Conservation (phyloP, 2,113 vertebrate genomes). For the Trichechus manatus region DNA sequence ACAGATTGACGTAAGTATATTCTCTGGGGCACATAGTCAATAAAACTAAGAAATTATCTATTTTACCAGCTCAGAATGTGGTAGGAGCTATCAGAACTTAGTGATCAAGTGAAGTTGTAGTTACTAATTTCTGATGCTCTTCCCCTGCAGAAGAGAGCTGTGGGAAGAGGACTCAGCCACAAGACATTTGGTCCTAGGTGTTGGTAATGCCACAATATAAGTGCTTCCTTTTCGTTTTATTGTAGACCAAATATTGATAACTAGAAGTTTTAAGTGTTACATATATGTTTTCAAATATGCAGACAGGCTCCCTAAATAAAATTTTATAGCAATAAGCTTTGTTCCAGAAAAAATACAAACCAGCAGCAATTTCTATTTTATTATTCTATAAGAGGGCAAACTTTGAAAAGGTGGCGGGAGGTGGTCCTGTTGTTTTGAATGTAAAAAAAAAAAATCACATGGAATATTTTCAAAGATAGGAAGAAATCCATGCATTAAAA, state of each 20-base stretch:
- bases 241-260: slow-evolving; percentile 80
- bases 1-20: slow-evolving; percentile 76
- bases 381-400: slow-evolving; percentile 70
- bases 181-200: slow-evolving; percentile 84
- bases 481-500: slow-evolving; percentile 68
- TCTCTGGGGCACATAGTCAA: slow-evolving; percentile 60
- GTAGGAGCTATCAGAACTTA: slow-evolving; percentile 82
- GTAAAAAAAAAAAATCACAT: background rate
- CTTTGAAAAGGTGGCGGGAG: slow-evolving; percentile 76
- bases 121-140: slow-evolving; percentile 84
- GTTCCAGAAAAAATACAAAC: slow-evolving; percentile 52
- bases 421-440: slow-evolving; percentile 69
- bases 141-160: slow-evolving; percentile 84
- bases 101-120: slow-evolving; percentile 77
- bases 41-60: slow-evolving; percentile 37
- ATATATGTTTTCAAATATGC: slow-evolving; percentile 73
- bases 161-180: slow-evolving; percentile 85
- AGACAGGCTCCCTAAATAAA: slow-evolving; percentile 69
- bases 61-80: slow-evolving; percentile 77
- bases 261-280: slow-evolving; percentile 75
- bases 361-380: slow-evolving; percentile 66
- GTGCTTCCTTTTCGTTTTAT: slow-evolving; percentile 83
- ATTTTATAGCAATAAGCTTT: slow-evolving; percentile 56
- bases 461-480: slow-evolving; percentile 71
- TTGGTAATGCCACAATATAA: slow-evolving; percentile 84